Conservation (phyloP, 2,797 vertebrate genomes). For the Lophius americanus region DNA sequence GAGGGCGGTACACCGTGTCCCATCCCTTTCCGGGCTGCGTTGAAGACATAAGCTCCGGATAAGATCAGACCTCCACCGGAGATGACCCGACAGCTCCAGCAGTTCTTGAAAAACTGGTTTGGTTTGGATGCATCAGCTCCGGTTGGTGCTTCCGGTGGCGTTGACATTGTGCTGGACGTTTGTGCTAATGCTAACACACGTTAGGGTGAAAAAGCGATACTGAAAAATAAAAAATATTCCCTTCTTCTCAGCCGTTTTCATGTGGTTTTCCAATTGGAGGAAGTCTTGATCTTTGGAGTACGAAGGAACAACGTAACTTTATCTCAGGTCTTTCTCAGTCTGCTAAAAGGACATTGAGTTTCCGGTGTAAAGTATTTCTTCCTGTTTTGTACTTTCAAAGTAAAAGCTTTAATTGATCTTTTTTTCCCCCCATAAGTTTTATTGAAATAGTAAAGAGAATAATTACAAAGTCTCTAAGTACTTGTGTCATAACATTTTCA, state of each 20-base stretch:
- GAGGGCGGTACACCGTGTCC: slow-evolving; percentile 37
- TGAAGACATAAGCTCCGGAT: slow-evolving; percentile 69
- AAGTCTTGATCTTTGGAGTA: rapidly evolving
- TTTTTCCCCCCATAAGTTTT: too few relatives aligned
- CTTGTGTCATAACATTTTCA: too few relatives aligned
- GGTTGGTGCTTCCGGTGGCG: background rate
- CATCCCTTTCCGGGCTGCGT: slow-evolving; percentile 58
- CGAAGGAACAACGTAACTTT: rapidly evolving
- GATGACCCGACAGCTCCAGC: slow-evolving; percentile 76
- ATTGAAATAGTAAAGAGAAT: too few relatives aligned
- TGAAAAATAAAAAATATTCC: too few relatives aligned
- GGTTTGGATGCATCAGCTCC: background rate
- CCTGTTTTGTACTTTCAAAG: slow-evolving; percentile 43
- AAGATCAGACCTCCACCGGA: slow-evolving; percentile 70
- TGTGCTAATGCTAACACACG: slow-evolving; percentile 17
- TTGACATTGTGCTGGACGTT: slow-evolving; percentile 38
- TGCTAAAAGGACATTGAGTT: background rate
- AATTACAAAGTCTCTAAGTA: too few relatives aligned
- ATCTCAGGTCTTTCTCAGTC: rapidly evolving
- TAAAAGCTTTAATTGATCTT: slow-evolving; percentile 23
- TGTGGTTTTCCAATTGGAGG: rapidly evolving
- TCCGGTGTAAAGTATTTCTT: slow-evolving; percentile 30
- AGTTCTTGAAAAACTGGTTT: slow-evolving; percentile 40
- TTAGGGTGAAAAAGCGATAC: background rate
- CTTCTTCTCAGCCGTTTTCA: background rate